phyloP scores from a whole-genome alignment of 2,797 vertebrate species.

The Chromobotia macracanthus region DNA sequence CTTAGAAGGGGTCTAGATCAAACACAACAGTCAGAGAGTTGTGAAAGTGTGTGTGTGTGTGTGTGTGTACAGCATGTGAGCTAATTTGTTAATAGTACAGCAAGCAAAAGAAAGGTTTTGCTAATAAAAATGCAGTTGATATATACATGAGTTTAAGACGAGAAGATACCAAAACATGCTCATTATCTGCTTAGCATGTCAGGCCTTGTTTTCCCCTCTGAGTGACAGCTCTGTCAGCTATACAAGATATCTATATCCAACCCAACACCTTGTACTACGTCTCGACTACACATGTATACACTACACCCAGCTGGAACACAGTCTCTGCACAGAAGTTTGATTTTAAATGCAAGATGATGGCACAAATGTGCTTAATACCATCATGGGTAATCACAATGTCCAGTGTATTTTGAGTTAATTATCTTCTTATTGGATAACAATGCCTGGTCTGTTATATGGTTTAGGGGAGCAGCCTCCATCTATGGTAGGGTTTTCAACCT shows the following conservation, averaged over 20 bases:
- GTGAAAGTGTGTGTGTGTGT: conserved; percentile 33
- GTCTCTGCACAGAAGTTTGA: background rate
- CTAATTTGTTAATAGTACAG: background rate
- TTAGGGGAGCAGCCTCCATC: no score
- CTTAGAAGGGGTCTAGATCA: background rate
- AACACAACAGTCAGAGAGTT: background rate
- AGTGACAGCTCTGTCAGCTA: conserved; percentile 13
- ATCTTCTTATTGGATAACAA: no score
- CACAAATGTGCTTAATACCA: background rate
- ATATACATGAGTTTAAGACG: background rate
- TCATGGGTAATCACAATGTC: background rate
- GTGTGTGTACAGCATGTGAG: background rate
- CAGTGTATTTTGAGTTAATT: no score
- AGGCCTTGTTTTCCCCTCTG: conserved; percentile 48
- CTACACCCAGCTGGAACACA: background rate
- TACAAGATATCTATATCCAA: conserved; percentile 30
- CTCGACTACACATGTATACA: background rate
- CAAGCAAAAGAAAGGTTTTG: background rate
- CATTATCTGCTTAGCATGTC: conserved; percentile 37
- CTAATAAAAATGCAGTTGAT: background rate
- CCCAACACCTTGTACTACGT: conserved; percentile 30
- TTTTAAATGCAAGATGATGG: background rate
- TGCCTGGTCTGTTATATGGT: no score
- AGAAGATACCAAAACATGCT: conserved; percentile 54
- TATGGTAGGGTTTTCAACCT: no score